These are phyloP conservation scores for Capitella teleta DNA, from an alignment of 1,140 invertebrate genomes.

Conservation along the genomic window DNA sequence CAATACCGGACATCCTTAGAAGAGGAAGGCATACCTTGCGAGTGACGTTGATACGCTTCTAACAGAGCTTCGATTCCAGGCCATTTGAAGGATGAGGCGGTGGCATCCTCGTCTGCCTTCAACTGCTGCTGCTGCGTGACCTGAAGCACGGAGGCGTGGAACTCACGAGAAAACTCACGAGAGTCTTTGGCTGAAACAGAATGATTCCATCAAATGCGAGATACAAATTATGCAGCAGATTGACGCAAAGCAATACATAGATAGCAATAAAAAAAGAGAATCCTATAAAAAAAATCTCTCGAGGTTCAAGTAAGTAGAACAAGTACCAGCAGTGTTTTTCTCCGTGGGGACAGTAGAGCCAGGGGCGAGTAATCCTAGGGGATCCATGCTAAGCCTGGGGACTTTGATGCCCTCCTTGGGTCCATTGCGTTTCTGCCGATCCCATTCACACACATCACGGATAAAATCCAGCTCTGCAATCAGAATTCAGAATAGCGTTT, in stretches of 20 bases:
- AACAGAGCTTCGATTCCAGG: conserved; percentile 26
- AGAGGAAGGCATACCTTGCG: conserved; percentile 21
- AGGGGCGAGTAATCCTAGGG: no score
- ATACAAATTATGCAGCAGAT: no score
- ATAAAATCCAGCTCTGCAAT: conserved; percentile 6
- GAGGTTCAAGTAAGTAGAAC: neutral
- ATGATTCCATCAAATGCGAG: no score
- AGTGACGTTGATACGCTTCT: conserved; percentile 23
- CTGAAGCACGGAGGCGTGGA: conserved; percentile 37
- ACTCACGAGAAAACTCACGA: conserved; percentile 39
- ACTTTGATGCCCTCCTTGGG: neutral
- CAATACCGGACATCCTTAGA: no score
- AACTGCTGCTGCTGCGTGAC: conserved; percentile 33
- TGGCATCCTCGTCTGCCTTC: conserved; percentile 11
- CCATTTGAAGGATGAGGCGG: conserved; percentile 15
- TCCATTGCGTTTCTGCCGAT: neutral
- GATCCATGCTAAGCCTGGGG: no score
- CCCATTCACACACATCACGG: conserved; percentile 11
- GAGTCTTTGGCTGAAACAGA: neutral
- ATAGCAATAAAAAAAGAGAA: no score
- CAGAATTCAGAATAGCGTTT: neutral
- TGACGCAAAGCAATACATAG: no score
- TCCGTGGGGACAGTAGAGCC: no score
- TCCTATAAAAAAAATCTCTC: no score
- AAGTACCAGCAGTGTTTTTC: neutral